Percentiles rank a stretch among this genome's conserved stretches.
These are phyloP conservation scores for Cinclus cinclus DNA, from an alignment of 2,113 vertebrate genomes.

Conservation along the genomic window DNA sequence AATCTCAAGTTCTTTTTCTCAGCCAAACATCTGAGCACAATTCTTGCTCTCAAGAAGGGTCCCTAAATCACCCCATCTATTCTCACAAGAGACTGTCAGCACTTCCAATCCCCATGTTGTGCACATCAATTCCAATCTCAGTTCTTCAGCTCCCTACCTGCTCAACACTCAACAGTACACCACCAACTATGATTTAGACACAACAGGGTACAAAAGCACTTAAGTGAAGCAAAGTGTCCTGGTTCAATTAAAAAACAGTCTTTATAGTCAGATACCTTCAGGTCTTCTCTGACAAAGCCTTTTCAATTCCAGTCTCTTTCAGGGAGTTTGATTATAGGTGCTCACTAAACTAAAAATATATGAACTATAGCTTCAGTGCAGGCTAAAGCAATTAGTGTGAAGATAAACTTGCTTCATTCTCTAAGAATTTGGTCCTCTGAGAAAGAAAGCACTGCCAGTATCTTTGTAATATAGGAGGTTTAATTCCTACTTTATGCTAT, in stretches of 20 bases:
- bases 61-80: background rate
- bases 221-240: background rate
- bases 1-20: background rate
- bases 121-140: background rate
- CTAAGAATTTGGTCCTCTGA: background rate
- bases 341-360: background rate
- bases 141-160: background rate
- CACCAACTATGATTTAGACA: background rate
- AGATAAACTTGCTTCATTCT: background rate
- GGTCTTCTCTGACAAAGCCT: background rate
- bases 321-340: background rate
- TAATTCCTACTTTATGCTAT: background rate
- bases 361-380: background rate
- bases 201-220: background rate
- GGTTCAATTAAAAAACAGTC: background rate
- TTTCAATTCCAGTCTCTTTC: background rate
- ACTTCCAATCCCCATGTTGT: background rate
- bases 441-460: background rate
- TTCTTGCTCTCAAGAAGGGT: background rate
- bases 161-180: background rate
- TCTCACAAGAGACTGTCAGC: background rate
- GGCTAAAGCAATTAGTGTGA: background rate
- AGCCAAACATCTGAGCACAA: background rate
- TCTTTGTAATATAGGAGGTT: background rate
- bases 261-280: background rate